phyloP scores from a whole-genome alignment of 1,140 invertebrate species.

The Dreissena rostriformis region DNA sequence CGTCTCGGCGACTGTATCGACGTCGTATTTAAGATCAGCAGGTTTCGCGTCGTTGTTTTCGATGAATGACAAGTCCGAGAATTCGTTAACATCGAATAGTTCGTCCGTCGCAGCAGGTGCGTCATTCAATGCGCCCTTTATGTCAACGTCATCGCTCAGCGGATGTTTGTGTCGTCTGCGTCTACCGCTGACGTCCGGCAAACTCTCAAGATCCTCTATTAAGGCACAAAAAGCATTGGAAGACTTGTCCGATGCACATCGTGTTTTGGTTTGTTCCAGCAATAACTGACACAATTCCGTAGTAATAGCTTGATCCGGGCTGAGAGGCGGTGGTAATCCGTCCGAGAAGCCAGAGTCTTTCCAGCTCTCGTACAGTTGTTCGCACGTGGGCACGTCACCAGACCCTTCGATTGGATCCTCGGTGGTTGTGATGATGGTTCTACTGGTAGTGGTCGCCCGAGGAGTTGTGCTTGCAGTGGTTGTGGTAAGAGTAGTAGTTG shows the following conservation, averaged over 20 bases:
- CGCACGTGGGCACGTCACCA: conserved; percentile 14
- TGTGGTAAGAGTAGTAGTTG: background rate
- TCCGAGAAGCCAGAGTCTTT: conserved; percentile 21
- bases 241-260: background rate
- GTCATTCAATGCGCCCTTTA: background rate
- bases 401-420: conserved; percentile 17
- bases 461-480: background rate
- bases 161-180: conserved; percentile 31
- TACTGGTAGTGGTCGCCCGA: background rate
- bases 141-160: conserved; percentile 1
- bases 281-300: conserved; percentile 17
- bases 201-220: background rate
- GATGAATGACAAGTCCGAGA: conserved; percentile 26
- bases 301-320: conserved; percentile 13
- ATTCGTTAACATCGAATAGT: background rate
- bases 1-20: background rate
- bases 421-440: background rate
- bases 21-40: no score
- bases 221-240: no score
- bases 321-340: conserved; percentile 20
- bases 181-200: background rate
- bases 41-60: background rate
- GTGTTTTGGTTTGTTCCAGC: background rate
- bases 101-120: background rate
- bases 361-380: conserved; percentile 17